These are phyloP conservation scores for Zeuzera pyrina DNA, from an alignment of 2,888 invertebrate species.

Conservation along the genomic window DNA sequence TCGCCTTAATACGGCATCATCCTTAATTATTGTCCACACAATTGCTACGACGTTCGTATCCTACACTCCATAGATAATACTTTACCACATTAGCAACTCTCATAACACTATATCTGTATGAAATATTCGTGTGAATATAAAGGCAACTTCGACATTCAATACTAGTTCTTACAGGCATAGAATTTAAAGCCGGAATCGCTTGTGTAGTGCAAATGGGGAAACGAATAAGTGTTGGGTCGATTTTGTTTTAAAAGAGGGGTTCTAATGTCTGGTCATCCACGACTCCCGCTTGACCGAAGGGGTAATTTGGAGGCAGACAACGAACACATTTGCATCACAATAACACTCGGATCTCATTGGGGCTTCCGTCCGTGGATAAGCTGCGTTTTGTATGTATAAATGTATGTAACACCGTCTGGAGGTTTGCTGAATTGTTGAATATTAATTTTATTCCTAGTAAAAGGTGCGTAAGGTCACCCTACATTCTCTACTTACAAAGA, in stretches of 20 bases:
- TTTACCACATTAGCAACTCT: slow-evolving; percentile 58
- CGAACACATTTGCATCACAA: slow-evolving; percentile 70
- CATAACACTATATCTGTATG: slow-evolving; percentile 62
- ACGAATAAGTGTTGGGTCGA: slow-evolving; percentile 34
- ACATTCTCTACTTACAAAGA: too few relatives aligned
- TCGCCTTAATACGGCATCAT: slow-evolving; percentile 36
- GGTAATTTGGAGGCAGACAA: slow-evolving; percentile 71
- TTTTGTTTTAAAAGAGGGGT: slow-evolving; percentile 61
- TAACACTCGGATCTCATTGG: slow-evolving; percentile 51
- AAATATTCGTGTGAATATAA: slow-evolving; percentile 50
- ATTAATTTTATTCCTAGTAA: slow-evolving; percentile 39
- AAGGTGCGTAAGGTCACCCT: too few relatives aligned
- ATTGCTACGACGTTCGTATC: slow-evolving; percentile 52
- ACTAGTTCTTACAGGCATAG: slow-evolving; percentile 22
- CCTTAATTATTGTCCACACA: slow-evolving; percentile 63
- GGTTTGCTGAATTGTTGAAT: slow-evolving; percentile 45
- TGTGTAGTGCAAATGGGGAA: slow-evolving; percentile 16
- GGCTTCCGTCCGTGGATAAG: slow-evolving; percentile 63
- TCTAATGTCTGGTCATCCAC: slow-evolving; percentile 63
- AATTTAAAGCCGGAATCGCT: slow-evolving; percentile 35
- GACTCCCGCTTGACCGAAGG: slow-evolving; percentile 64
- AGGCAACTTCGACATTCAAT: slow-evolving; percentile 19
- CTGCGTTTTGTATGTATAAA: slow-evolving; percentile 51
- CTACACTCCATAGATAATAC: slow-evolving; percentile 38
- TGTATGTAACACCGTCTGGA: slow-evolving; percentile 40